phyloP scores from a whole-genome alignment of 2,888 invertebrate genomes.

The Trisateles emortualis region DNA sequence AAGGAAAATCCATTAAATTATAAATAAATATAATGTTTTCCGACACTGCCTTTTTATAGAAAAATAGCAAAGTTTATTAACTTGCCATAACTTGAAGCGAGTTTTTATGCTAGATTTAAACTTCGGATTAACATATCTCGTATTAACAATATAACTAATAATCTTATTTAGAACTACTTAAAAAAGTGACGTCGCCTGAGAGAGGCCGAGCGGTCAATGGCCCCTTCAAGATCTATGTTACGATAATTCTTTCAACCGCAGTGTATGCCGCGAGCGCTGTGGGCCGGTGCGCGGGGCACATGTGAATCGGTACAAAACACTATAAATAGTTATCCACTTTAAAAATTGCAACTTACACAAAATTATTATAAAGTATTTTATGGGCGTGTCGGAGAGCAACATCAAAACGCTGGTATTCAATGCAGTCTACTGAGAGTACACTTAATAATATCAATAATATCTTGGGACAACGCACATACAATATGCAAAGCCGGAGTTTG shows the following conservation, averaged over 20 bases:
- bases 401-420: neutral
- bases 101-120: slow-evolving; percentile 28
- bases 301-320: slow-evolving; percentile 55
- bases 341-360: slow-evolving; percentile 41
- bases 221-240: slow-evolving; percentile 78
- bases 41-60: neutral
- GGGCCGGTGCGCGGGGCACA: slow-evolving; percentile 59
- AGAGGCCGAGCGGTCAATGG: slow-evolving; percentile 70
- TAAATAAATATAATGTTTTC: neutral
- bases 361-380: slow-evolving; percentile 27
- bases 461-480: no score
- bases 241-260: slow-evolving; percentile 83
- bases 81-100: slow-evolving; percentile 8
- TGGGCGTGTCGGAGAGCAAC: slow-evolving; percentile 13
- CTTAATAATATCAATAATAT: no score
- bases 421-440: no score
- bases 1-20: neutral
- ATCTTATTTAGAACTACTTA: slow-evolving; percentile 47
- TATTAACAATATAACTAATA: slow-evolving; percentile 47
- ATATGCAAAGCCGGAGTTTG: no score
- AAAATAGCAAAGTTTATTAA: slow-evolving; percentile 8
- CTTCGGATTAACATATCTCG: slow-evolving; percentile 26
- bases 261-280: slow-evolving; percentile 72
- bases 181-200: slow-evolving; percentile 58
- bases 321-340: slow-evolving; percentile 41